Evolutionary conservation across 2,797 vertebrate genomes (phyloP), one percentile per base, ranked within the genome.

Genomic region (Anomalospiza imberbis): DNA sequence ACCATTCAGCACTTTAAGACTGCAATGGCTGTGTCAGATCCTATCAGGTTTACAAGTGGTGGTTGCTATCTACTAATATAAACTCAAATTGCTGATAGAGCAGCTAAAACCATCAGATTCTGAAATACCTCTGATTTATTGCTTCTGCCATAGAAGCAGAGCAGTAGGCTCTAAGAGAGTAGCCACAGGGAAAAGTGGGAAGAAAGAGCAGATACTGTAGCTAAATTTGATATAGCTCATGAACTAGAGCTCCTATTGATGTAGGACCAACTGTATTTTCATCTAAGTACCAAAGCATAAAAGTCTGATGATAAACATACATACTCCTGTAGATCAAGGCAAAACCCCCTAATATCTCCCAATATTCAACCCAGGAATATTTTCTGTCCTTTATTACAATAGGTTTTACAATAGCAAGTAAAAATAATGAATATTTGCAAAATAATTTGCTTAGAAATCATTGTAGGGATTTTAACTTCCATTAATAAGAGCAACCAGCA

Each of bases 321-420:
- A 9, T 7, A 38, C 1, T 48, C 14, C 9, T 32, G 18, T 38
- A 80, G 50, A 25, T 68, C 12, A 53, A 53, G 29, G 21, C 32
- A 77, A 61, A 75, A 11, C 0, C 1, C 3, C 3, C 9, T 19
- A 13, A 2, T 25, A 67, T 20, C 29, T 58, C 28, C 24, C 29
- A 36, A 9, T 60, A 47, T 20, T 86, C 25, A 85, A 40, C 5
- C 9, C 60, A 87, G 29, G 45, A 73, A 53, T 61, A 57, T 42
- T 73, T 80, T 55, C n/a, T 44, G 25, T 29, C 42, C 17, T 83
- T 88, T 54, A 26, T 15, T 10, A 44, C 3, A 18, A 44, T 13
- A 81, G 5, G 12, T 36, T 81, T 66, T 77, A 54, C 4, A 21
- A 51, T 1, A 51, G 26, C 24, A 88, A 73, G 34, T 51, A 78